A percentile compares a stretch with the other conserved stretches of the same genome.
These are phyloP conservation scores for Gymnoscelis rufifasciata DNA, from an alignment of 2,888 invertebrate genomes.

Conservation along the genomic window DNA sequence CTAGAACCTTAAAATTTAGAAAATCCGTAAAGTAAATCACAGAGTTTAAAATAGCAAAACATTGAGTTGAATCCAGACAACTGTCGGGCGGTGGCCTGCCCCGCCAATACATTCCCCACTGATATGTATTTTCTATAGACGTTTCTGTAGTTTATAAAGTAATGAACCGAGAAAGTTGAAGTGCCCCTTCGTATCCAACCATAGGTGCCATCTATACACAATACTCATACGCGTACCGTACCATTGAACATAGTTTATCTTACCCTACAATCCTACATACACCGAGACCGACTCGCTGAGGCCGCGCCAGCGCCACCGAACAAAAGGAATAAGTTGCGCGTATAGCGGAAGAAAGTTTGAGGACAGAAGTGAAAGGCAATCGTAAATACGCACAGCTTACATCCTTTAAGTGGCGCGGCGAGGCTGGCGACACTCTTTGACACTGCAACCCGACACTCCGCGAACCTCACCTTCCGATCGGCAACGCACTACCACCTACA, in stretches of 20 bases:
- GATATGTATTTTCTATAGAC: constrained; percentile 77
- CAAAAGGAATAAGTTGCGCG: constrained; percentile 38
- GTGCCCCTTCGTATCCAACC: constrained; percentile 73
- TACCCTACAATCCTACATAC: constrained; percentile 68
- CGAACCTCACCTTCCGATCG: constrained; percentile 69
- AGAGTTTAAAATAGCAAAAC: constrained; percentile 75
- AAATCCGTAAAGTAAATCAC: constrained; percentile 78
- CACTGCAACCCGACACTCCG: constrained; percentile 64
- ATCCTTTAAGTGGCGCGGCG: constrained; percentile 32
- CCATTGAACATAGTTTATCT: constrained; percentile 64
- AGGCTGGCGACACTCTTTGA: constrained; percentile 42
- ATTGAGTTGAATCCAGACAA: constrained; percentile 63
- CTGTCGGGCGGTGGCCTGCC: constrained; percentile 45
- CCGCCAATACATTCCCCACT: constrained; percentile 63
- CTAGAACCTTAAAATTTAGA: constrained; percentile 78
- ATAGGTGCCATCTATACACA: constrained; percentile 63
- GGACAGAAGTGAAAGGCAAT: constrained; percentile 36
- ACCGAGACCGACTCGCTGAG: constrained; percentile 56
- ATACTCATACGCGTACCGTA: constrained; percentile 63
- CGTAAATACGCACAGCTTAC: constrained; percentile 39
- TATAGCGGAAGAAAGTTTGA: constrained; percentile 37
- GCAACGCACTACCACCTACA: constrained; percentile 66
- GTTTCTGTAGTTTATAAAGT: constrained; percentile 52
- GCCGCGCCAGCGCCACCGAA: constrained; percentile 35
- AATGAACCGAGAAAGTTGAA: constrained; percentile 49